Base-by-base conservation (phyloP, 2,113 vertebrate species). In the Amblyornis subalaris region DNA sequence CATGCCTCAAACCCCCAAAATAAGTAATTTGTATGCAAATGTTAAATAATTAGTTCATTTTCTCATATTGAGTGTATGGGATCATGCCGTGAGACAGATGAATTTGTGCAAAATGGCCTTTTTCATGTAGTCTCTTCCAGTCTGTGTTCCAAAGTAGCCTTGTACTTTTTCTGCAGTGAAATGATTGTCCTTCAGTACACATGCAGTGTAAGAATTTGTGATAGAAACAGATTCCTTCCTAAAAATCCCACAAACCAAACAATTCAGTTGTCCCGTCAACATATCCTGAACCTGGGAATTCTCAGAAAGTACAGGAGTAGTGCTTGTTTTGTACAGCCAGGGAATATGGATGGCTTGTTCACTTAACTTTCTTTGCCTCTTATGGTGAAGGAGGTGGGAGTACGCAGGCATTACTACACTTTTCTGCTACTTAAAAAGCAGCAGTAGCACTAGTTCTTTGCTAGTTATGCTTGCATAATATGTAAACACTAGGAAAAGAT, bases 1-100 rank as follows among this genome's bases (percentile, higher is more conserved):
- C 20, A 24, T 84, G 9, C 60, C 79, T 83, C 65, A 86, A 60
- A 57, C 2, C 19, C 24, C 33, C 2, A 1, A 9, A 93, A 90
- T 40, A 74, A 71, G 64, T 80, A 66, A 91, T 95, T 88, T 97
- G 16, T 91, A 95, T 95, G 93, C 64, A 96, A 94, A 92, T 95
- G 6, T 86, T 55, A 57, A 91, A 80, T 87, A 87, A 75, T 57
- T 69, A 66, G 50, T 73, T 94, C n/a, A 29, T 79, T 92, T 92
- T 90, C 73, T 88, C 51, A 35, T 61, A 33, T 5, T 64, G 54
- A 12, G 21, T 71, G 35, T 85, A 14, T 50, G 72, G 33, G 51
- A 48, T 81, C 38, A 28, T 94, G 72, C 45, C 26, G 11, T 35
- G 48, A 90, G 76, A 60, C 31, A 33, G 66, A 67, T 64, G 71